phyloP scores from a whole-genome alignment of 2,113 vertebrate genomes.

The Pyrgilauda ruficollis region DNA sequence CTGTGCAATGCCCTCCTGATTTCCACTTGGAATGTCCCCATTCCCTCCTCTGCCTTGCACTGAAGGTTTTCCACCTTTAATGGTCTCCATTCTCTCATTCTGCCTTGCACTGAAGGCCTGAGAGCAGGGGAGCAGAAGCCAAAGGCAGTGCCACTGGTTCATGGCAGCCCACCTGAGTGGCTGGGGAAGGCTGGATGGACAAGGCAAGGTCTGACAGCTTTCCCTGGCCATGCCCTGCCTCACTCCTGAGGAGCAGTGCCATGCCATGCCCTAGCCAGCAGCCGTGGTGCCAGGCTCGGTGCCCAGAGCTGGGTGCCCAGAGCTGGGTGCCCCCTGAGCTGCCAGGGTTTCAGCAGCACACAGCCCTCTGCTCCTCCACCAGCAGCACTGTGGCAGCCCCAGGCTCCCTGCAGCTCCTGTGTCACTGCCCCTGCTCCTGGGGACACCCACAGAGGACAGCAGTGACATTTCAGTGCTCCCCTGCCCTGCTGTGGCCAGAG shows the following conservation, averaged over 20 bases:
- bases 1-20: background rate
- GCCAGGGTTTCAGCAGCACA: background rate
- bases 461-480: background rate
- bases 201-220: background rate
- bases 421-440: background rate
- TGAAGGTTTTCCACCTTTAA: too few species aligned
- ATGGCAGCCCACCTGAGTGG: too few species aligned
- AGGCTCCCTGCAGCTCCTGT: background rate
- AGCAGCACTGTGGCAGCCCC: background rate
- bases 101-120: background rate
- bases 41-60: too few species aligned
- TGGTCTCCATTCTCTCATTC: too few species aligned
- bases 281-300: background rate
- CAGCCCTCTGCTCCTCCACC: background rate
- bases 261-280: background rate
- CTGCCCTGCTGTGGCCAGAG: background rate
- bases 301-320: background rate
- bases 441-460: background rate
- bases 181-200: background rate
- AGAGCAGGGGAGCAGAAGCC: background rate
- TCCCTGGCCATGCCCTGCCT: background rate
- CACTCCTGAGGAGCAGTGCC: background rate
- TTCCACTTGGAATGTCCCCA: too few species aligned
- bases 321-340: background rate
- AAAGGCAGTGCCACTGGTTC: background rate